These are phyloP conservation scores for Lagopus leucura DNA, from an alignment of 2,113 vertebrate species.

Conservation along the genomic window DNA sequence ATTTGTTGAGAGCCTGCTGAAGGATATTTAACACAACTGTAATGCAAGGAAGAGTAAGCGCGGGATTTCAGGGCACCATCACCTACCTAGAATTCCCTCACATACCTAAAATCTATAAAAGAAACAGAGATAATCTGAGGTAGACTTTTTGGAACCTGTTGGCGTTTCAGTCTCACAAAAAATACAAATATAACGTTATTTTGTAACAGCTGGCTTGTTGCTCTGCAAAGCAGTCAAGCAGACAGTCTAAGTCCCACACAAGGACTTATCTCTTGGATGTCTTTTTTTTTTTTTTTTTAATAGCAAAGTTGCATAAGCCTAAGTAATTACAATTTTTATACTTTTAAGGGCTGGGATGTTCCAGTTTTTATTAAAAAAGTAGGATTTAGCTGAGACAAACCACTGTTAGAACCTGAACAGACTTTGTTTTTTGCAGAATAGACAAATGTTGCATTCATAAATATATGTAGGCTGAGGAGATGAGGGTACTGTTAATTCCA, in stretches of 20 bases:
- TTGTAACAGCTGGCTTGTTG: not conserved
- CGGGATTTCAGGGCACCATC: not conserved
- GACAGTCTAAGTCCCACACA: not conserved
- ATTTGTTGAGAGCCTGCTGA: not conserved
- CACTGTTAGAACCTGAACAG: not conserved
- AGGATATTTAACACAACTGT: not conserved
- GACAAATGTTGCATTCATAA: not conserved
- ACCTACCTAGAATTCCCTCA: not conserved
- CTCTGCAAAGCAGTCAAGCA: not conserved
- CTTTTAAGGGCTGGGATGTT: not conserved
- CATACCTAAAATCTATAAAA: not conserved
- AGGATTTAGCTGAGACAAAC: not conserved
- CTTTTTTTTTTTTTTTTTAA: not conserved
- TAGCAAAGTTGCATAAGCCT: not conserved
- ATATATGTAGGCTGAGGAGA: not conserved
- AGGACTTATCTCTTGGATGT: not conserved
- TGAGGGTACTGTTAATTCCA: not conserved
- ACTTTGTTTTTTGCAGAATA: not conserved
- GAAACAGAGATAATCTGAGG: not conserved
- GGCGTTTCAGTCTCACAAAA: not conserved
- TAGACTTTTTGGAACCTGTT: not conserved
- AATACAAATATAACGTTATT: not conserved
- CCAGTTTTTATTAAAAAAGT: not conserved
- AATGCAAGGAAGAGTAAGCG: not conserved
- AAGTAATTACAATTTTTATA: not conserved